Conservation (phyloP, 2,888 invertebrate genomes). For the Euzophera pinguis region DNA sequence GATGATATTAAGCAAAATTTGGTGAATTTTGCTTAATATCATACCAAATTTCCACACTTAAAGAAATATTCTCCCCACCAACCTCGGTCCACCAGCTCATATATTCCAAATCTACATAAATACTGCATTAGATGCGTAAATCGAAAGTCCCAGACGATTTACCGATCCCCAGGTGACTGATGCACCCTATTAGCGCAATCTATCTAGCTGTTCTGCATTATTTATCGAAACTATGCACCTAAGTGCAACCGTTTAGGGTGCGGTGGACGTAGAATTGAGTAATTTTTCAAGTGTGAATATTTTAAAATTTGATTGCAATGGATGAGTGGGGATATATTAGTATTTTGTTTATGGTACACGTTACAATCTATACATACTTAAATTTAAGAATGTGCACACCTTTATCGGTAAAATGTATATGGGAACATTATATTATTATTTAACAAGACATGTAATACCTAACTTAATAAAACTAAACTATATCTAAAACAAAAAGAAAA, state of each 20-base stretch:
- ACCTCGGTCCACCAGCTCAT: neutral
- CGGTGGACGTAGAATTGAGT: slow-evolving; percentile 22
- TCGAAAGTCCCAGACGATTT: slow-evolving; percentile 71
- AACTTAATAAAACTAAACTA: too few species aligned
- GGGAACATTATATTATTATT: too few species aligned
- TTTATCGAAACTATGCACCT: slow-evolving; percentile 61
- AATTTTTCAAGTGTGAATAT: slow-evolving; percentile 18
- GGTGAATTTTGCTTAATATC: too few species aligned
- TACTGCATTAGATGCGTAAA: slow-evolving; percentile 30
- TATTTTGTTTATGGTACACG: too few species aligned
- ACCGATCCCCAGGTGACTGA: slow-evolving; percentile 57
- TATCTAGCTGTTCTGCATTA: slow-evolving; percentile 55
- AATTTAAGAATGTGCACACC: too few species aligned
- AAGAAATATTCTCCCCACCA: neutral
- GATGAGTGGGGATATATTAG: too few species aligned
- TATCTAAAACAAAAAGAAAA: too few species aligned
- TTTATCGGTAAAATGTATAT: too few species aligned
- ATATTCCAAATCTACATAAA: slow-evolving; percentile 5
- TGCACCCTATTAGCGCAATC: slow-evolving; percentile 58
- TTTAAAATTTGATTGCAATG: slow-evolving; percentile 7
- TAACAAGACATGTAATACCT: too few species aligned
- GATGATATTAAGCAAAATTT: too few species aligned
- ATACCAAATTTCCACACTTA: too few species aligned
- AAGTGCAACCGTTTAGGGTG: slow-evolving; percentile 33
- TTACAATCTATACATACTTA: too few species aligned